Percentiles rank a stretch among this genome's conserved stretches.
phyloP scores from a whole-genome alignment of 2,797 vertebrate species.

The Cossypha dichroa region DNA sequence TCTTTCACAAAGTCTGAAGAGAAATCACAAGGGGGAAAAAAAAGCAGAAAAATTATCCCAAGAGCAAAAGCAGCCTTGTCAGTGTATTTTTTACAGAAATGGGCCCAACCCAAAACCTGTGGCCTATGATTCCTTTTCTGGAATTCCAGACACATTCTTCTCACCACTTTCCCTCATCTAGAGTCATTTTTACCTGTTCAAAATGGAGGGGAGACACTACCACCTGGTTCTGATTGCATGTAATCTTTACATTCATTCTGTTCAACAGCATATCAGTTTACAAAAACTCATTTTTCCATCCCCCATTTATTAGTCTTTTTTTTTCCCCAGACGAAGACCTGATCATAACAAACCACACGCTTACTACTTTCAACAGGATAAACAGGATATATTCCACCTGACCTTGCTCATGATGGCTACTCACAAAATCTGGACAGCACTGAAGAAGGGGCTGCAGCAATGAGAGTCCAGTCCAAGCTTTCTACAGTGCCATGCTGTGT shows the following conservation, averaged over 20 bases:
- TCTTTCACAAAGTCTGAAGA: background rate
- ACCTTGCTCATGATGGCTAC: background rate
- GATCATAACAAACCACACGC: fast-evolving
- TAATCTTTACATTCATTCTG: background rate
- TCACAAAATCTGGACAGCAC: background rate
- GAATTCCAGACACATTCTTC: background rate
- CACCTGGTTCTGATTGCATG: background rate
- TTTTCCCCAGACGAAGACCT: fast-evolving
- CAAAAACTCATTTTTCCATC: background rate
- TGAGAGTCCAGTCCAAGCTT: background rate
- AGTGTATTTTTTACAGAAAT: background rate
- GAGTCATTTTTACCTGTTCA: background rate
- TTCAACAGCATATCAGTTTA: background rate
- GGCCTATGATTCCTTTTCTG: background rate
- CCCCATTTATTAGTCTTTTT: background rate
- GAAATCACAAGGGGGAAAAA: background rate
- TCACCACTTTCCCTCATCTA: background rate
- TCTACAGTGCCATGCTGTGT: background rate
- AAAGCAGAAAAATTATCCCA: background rate
- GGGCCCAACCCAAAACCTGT: background rate
- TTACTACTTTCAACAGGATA: background rate
- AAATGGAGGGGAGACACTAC: background rate
- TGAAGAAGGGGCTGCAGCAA: background rate
- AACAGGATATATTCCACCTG: background rate
- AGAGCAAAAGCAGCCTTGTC: background rate